Conservation (phyloP, 1,140 invertebrate species). For the Kradibia gibbosae region DNA sequence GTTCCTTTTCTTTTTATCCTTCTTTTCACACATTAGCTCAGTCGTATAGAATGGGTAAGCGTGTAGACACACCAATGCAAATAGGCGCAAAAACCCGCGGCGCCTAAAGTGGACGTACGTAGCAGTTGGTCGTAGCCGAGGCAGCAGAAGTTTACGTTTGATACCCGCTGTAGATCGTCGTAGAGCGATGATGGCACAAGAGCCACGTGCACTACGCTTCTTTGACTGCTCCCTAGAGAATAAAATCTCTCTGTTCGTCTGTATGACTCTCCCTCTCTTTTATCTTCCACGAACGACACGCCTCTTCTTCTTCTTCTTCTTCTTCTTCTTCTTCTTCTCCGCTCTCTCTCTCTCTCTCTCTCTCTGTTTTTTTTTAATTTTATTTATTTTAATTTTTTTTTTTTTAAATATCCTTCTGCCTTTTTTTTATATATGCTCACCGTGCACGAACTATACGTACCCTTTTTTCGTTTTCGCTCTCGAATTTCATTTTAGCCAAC, state of each 20-base stretch:
- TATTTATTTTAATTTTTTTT: not conserved
- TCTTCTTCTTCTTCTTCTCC: no score
- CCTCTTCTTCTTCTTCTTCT: no score
- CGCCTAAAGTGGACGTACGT: no score
- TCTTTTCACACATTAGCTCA: not conserved
- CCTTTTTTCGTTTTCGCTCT: conserved; percentile 17
- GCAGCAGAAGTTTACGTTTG: conserved; percentile 57
- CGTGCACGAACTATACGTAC: not conserved
- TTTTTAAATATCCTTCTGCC: not conserved
- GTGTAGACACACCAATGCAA: not conserved
- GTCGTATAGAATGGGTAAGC: not conserved
- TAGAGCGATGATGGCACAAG: conserved; percentile 52
- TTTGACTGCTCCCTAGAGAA: conserved; percentile 73
- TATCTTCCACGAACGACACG: conserved; percentile 47
- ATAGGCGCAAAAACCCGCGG: not conserved
- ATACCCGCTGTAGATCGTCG: conserved; percentile 50
- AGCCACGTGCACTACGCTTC: conserved; percentile 58
- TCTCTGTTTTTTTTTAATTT: not conserved
- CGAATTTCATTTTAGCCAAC: conserved; percentile 32
- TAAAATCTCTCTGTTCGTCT: conserved; percentile 68
- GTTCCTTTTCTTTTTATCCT: not conserved
- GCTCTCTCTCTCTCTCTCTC: conserved; percentile 52
- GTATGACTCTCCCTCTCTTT: conserved; percentile 52
- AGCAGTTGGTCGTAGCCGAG: not conserved
- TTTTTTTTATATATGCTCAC: not conserved